Conservation (phyloP, 2,888 invertebrate species). For the Meliscaeva auricollis region DNA sequence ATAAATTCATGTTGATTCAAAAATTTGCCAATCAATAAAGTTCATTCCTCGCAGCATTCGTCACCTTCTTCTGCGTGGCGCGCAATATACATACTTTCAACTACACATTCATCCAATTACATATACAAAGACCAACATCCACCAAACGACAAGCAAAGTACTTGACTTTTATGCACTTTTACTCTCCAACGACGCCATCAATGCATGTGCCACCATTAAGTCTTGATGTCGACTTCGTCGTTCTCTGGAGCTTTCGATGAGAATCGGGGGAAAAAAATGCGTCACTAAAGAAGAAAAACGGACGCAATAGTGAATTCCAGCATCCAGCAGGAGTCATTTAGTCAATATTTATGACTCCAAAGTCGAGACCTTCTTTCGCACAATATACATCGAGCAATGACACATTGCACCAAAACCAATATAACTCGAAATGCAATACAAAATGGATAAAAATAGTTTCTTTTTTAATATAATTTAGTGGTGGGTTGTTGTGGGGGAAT, state of each 20-base stretch:
- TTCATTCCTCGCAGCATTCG: slow-evolving; percentile 3
- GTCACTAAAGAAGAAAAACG: slow-evolving; percentile 31
- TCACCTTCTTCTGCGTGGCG: background rate
- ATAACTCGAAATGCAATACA: slow-evolving; percentile 34
- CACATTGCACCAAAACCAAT: slow-evolving; percentile 8
- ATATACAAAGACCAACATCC: background rate
- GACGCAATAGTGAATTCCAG: slow-evolving; percentile 31
- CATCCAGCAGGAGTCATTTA: slow-evolving; percentile 31
- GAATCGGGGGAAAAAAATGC: slow-evolving; percentile 6
- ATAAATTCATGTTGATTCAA: slow-evolving; percentile 1
- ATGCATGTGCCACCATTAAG: slow-evolving; percentile 10
- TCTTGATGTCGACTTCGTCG: background rate
- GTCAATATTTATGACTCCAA: slow-evolving; percentile 1
- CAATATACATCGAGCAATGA: slow-evolving; percentile 8
- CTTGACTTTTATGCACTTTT: slow-evolving; percentile 18
- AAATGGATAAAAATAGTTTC: slow-evolving; percentile 28
- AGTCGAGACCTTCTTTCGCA: background rate
- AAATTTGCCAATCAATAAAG: slow-evolving; percentile 26
- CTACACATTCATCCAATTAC: background rate
- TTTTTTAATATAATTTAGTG: slow-evolving; percentile 9
- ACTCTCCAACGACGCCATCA: background rate
- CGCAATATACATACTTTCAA: background rate
- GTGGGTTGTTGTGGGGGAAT: background rate
- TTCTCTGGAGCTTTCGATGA: no score
- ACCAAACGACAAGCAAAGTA: background rate